Base-by-base conservation (phyloP, 2,113 vertebrate species). In the Cyprinodon brontotheroides region DNA sequence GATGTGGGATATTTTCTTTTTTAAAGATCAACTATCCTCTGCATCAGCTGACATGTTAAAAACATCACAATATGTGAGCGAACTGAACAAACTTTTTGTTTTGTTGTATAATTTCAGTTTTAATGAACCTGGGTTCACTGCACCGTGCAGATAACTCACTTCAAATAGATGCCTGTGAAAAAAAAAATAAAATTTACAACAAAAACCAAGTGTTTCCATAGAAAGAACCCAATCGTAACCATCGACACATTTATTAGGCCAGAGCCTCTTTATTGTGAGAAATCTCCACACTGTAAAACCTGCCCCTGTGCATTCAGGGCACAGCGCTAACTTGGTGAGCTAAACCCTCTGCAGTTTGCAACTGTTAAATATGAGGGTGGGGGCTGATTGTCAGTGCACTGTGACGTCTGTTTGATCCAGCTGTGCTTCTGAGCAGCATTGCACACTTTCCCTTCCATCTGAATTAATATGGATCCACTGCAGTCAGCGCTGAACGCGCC, bases 401-500 rank as follows among this genome's bases (percentile, higher is more conserved):
- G 86, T 82, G 86, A 79, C 50, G 65, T 81, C 41, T 4, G 72
- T 50, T 87, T 73, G 81, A 88, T 82, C 68, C 43, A 80, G 90
- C 87, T 89, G 90, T 92, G 86, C 85, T 83, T 86, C 81, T 79
- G 10, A 68, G 81, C 86, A 88, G 93, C 95, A 95, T 93, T 97
- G 95, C 95, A 96, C 94, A 88, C 92, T 87, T 89, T 93, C 94
- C 91, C 91, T 82, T 87, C 94, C 92, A 91, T 89, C 87, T 89
- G 92, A 92, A 78, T 93, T 90, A 84, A 89, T 90, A 90, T 96
- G 94, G 95, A 95, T 96, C 95, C 94, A 86, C 82, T 94, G 94
- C 94, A 94, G 83, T 89, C 93, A 93, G 86, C 86, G 92, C 89
- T 94, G 92, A 86, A 91, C 68, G 43, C 89, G 87, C 87, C 92